phyloP scores from a whole-genome alignment of 2,113 vertebrate genomes.

The Calypte anna region DNA sequence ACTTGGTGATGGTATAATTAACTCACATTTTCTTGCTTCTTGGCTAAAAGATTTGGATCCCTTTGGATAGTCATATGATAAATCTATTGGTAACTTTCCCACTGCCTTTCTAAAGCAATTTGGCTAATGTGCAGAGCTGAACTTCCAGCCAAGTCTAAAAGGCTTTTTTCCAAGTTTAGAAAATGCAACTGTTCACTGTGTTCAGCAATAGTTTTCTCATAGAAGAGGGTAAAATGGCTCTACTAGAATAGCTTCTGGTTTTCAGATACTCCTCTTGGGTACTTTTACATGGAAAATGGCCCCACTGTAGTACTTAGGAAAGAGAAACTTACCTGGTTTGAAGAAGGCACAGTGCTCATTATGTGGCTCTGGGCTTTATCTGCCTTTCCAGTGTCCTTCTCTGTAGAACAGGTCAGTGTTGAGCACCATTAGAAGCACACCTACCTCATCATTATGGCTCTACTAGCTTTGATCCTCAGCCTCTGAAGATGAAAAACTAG shows the following conservation, averaged over 20 bases:
- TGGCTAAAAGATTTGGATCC: not conserved
- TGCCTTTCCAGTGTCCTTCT: not conserved
- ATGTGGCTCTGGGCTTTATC: not conserved
- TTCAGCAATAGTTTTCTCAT: not conserved
- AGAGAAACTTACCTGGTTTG: not conserved
- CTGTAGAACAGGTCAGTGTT: not conserved
- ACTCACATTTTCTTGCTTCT: not conserved
- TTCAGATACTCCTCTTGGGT: not conserved
- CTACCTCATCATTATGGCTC: not conserved
- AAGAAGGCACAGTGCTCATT: not conserved
- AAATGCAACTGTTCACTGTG: not conserved
- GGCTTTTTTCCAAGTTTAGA: not conserved
- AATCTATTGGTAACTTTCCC: conserved; percentile 13
- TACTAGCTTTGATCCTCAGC: not conserved
- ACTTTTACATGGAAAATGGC: not conserved
- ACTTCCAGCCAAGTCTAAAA: conserved; percentile 1
- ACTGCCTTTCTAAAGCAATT: conserved; percentile 3
- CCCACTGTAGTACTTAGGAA: not conserved
- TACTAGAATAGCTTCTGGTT: not conserved
- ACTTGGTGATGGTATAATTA: not conserved
- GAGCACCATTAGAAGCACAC: not conserved
- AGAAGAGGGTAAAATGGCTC: not conserved
- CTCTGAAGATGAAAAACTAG: not conserved
- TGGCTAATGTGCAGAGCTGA: not conserved
- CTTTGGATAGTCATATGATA: not conserved